phyloP scores from a whole-genome alignment of 2,113 vertebrate genomes.

The Syngnathus floridae region DNA sequence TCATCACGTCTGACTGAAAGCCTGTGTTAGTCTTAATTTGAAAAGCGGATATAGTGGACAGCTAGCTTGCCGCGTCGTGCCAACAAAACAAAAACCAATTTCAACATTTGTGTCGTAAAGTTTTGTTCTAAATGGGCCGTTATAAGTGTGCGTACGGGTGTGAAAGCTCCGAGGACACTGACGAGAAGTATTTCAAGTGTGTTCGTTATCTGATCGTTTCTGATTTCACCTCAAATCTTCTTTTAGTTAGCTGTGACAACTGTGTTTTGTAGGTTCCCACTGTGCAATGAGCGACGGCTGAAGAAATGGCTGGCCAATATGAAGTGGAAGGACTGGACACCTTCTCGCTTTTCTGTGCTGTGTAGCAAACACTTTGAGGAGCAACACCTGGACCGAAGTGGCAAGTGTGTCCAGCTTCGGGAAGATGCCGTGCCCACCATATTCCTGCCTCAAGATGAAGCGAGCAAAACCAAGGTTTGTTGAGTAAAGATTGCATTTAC shows the following conservation, averaged over 20 bases:
- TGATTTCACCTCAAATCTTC: neutral
- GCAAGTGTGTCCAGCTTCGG: constrained; percentile 45
- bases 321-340: constrained; percentile 61
- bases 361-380: constrained; percentile 63
- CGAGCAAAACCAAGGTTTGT: constrained; percentile 35
- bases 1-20: neutral
- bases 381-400: constrained; percentile 41
- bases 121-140: constrained; percentile 46
- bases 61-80: neutral
- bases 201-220: constrained; percentile 5
- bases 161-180: constrained; percentile 32
- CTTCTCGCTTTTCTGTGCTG: constrained; percentile 54
- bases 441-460: constrained; percentile 28
- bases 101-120: neutral
- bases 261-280: constrained; percentile 49
- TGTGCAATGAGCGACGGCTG: constrained; percentile 49
- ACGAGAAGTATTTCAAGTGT: constrained; percentile 63
- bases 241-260: neutral
- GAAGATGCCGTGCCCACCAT: constrained; percentile 58
- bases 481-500: too few species aligned
- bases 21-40: neutral
- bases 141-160: constrained; percentile 57
- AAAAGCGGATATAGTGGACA: neutral
- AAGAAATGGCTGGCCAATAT: constrained; percentile 61
- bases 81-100: neutral